Evolutionary conservation across 2,113 vertebrate genomes (phyloP).

Genomic region (Myiozetetes cayanensis): DNA sequence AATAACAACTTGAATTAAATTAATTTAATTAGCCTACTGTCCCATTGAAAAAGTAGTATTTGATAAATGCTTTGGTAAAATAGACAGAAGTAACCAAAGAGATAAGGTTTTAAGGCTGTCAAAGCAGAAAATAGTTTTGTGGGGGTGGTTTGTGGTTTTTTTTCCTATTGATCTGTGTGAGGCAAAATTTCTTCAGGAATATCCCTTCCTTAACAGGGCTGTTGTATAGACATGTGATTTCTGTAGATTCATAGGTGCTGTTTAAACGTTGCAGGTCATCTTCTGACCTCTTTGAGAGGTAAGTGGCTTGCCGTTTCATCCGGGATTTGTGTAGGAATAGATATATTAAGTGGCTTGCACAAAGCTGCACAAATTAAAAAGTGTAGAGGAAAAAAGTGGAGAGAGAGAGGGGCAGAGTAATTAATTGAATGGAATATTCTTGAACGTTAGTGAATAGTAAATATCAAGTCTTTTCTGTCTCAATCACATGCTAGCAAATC

Average conservation of each 20-base stretch:
- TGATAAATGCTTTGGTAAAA: neutral
- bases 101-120: neutral
- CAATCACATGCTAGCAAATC: neutral
- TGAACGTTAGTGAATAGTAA: neutral
- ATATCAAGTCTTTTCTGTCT: neutral
- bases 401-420: neutral
- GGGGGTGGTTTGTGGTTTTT: rapidly evolving
- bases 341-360: neutral
- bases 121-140: neutral
- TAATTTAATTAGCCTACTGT: neutral
- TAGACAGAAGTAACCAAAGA: neutral
- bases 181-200: neutral
- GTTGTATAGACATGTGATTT: neutral
- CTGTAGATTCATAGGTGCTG: neutral
- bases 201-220: neutral
- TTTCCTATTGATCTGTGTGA: neutral
- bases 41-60: neutral
- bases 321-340: neutral
- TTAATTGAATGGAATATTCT: neutral
- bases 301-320: neutral
- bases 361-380: neutral
- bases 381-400: neutral
- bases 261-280: neutral
- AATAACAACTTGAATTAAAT: neutral
- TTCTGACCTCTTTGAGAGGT: neutral